These are phyloP conservation scores for Sebastes diploproa DNA, from an alignment of 2,797 vertebrate genomes.

Conservation along the genomic window DNA sequence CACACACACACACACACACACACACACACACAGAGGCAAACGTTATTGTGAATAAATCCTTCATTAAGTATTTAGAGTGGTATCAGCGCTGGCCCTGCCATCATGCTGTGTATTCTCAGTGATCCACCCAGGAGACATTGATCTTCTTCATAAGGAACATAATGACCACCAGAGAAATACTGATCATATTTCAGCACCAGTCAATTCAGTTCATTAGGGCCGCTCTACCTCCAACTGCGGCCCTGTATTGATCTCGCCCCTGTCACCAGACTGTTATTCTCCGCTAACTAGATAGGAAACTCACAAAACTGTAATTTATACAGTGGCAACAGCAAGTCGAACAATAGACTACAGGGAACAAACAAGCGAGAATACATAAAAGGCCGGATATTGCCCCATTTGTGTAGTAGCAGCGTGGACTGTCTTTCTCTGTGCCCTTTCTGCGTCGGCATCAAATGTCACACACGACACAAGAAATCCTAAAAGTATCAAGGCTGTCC, in stretches of 20 bases:
- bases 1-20: slow-evolving; percentile 11
- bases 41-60: slow-evolving; percentile 72
- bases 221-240: slow-evolving; percentile 72
- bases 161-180: slow-evolving; percentile 82
- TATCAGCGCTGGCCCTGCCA: slow-evolving; percentile 64
- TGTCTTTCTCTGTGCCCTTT: slow-evolving; percentile 52
- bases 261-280: slow-evolving; percentile 73
- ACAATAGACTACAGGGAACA: slow-evolving; percentile 33
- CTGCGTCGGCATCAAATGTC: slow-evolving; percentile 65
- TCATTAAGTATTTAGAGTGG: slow-evolving; percentile 83
- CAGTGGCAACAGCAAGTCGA: slow-evolving; percentile 36
- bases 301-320: slow-evolving; percentile 67
- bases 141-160: slow-evolving; percentile 82
- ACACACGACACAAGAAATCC: slow-evolving; percentile 68
- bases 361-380: slow-evolving; percentile 37
- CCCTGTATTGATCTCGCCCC: slow-evolving; percentile 75
- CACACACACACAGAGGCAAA: slow-evolving; percentile 52
- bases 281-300: slow-evolving; percentile 70
- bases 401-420: slow-evolving; percentile 12
- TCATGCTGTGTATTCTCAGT: slow-evolving; percentile 72
- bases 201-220: slow-evolving; percentile 81
- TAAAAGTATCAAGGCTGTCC: slow-evolving; percentile 69
- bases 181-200: slow-evolving; percentile 82
- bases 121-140: slow-evolving; percentile 80
- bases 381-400: slow-evolving; percentile 8